Evolutionary conservation across 2,113 vertebrate genomes (phyloP).

Genomic region (Prietella phreatophila): DNA sequence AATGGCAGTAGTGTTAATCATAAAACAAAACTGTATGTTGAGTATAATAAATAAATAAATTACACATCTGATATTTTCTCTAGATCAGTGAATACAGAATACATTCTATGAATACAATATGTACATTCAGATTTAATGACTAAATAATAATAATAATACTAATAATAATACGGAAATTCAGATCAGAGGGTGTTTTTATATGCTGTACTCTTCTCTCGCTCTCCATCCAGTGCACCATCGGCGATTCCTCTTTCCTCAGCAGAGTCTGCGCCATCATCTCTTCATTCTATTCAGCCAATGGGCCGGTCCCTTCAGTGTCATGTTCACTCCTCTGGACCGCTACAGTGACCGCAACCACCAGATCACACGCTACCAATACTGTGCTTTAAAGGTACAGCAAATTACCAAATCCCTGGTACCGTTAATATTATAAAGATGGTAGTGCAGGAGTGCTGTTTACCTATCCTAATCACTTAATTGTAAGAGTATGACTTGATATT

Average conservation of each 20-base stretch:
- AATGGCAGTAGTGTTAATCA: too few species aligned
- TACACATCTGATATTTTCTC: neutral
- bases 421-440: neutral
- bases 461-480: neutral
- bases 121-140: too few species aligned
- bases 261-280: constrained; percentile 94
- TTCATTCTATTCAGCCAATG: constrained; percentile 99
- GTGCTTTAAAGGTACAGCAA: constrained; percentile 86
- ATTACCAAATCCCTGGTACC: neutral
- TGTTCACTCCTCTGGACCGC: constrained; percentile 96
- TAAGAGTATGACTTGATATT: too few species aligned
- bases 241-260: constrained; percentile 95
- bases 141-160: neutral
- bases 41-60: too few species aligned
- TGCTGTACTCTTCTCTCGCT: constrained; percentile 15
- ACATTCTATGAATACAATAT: too few species aligned
- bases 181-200: neutral
- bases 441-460: neutral
- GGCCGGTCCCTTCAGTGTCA: constrained; percentile 98
- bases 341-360: constrained; percentile 98
- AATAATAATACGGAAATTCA: neutral
- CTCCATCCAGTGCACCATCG: constrained; percentile 86
- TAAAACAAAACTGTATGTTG: too few species aligned
- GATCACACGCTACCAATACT: constrained; percentile 98
- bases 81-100: neutral